Evolutionary conservation across 2,888 invertebrate genomes (phyloP), one percentile per base, ranked within the genome.

Genomic region (Caradrina kadenii): DNA sequence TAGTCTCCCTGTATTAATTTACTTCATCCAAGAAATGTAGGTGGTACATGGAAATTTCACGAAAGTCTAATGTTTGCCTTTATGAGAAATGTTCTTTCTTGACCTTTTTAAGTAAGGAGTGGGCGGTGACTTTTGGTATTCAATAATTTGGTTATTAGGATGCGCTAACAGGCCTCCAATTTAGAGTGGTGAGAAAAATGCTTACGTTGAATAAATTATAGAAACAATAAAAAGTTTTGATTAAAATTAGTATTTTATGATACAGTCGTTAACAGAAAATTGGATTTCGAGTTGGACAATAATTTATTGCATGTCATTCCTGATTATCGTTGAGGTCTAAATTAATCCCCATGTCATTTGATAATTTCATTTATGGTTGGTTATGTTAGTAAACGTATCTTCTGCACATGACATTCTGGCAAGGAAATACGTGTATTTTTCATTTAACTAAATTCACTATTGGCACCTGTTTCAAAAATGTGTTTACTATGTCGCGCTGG

Each of bases 201-300:
- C 50, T 61, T 66, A 26, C 58, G 50, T 64, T 71, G 63, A 76
- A 79, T 79, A 77, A 69, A 80, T 80, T 78, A 70, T 39, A 62
- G 56, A 67, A 80, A 80, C 62, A 76, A 71, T 76, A 76, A 80
- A 75, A 64, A 59, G 60, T 56, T 74, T 64, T 74, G 75, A 76
- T 70, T 64, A 49, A 79, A 76, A 63, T 68, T 65, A 39, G 52
- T 60, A 48, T 80, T 79, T 76, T 80, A 79, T 63, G 60, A 65
- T 56, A 48, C 35, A 39, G 64, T 61, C 63, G 69, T 78, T 65
- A 66, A 80, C 66, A 67, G 61, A 58, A 72, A 73, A 73, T 78
- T 73, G 67, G 62, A 39, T 58, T 73, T 63, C 22, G 19, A 62
- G 26, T 73, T 66, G 42, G 48, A 59, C 65, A 59, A 63, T 76